Base-by-base conservation (phyloP, 2,888 invertebrate genomes). In the Brachyptera putata region DNA sequence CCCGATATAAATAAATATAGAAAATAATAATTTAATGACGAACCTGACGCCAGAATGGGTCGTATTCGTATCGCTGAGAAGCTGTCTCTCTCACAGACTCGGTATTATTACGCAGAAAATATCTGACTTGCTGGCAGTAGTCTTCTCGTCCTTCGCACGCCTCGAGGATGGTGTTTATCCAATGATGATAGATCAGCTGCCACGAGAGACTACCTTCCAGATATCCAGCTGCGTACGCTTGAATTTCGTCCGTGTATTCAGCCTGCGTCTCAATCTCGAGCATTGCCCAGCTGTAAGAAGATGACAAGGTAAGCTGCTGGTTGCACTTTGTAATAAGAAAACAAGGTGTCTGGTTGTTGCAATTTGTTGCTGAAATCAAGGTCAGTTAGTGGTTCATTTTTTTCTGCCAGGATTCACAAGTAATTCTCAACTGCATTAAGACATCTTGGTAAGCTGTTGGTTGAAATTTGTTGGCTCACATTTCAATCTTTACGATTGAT, bases 1-100 rank as follows among this genome's bases (percentile, higher is more conserved):
- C n/a, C n/a, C n/a, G n/a, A n/a, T n/a, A n/a, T n/a, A n/a, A n/a
- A n/a, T n/a, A n/a, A n/a, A n/a, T n/a, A n/a, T n/a, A n/a, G n/a
- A n/a, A n/a, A n/a, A n/a, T n/a, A n/a, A n/a, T n/a, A n/a, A n/a
- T n/a, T n/a, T n/a, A n/a, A n/a, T n/a, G n/a, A n/a, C 72, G 73
- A 72, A 84, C 84, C 77, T 94, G 92, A 74, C 92, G 89, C 93
- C 93, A 95, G 71, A 87, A 87, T 48, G 89, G 84, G 74, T 85
- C 84, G 4, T 70, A 76, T 66, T 69, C 69, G 66, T 74, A 73
- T 43, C 74, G 67, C 65, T 69, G 72, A 2, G 74, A 72, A 1
- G 87, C 84, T 66, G 80, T 78, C n/a, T 78, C 73, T 61, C 81
- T 79, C 72, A 86, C 82, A 71, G 79, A 82, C 22, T 79, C 78